A percentile compares a stretch with the other conserved stretches of the same genome.
phyloP scores from a whole-genome alignment of 2,888 invertebrate genomes.

The Ditylenchus weischeri region DNA sequence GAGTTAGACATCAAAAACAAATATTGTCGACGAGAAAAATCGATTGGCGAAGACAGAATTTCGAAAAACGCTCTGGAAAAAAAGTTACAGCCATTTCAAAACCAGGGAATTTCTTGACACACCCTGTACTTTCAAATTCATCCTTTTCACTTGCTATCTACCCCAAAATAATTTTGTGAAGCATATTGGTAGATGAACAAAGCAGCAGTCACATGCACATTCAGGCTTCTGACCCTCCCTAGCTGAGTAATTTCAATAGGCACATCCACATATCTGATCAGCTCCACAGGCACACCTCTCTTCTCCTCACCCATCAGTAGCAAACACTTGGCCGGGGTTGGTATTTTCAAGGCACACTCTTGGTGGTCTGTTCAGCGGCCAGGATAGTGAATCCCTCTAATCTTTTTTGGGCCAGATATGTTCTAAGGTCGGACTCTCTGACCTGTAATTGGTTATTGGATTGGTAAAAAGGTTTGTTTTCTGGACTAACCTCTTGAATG shows the following conservation, averaged over 20 bases:
- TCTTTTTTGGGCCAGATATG: constrained; percentile 70
- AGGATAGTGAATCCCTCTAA: constrained; percentile 73
- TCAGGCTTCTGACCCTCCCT: constrained; percentile 77
- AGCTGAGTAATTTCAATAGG: constrained; percentile 89
- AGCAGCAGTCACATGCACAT: constrained; percentile 91
- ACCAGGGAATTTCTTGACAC: no score
- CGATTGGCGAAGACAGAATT: no score
- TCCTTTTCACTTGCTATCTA: no score
- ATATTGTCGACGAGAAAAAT: no score
- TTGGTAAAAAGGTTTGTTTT: background rate
- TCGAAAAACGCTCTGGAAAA: no score
- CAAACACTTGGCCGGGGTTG: constrained; percentile 72
- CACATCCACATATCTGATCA: constrained; percentile 77
- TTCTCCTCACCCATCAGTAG: constrained; percentile 71
- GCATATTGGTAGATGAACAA: constrained; percentile 87
- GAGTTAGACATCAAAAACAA: no score
- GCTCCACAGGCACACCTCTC: constrained; percentile 80
- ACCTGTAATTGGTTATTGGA: constrained; percentile 13
- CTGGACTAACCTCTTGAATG: constrained; percentile 43
- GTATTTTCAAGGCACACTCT: constrained; percentile 73
- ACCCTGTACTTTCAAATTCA: no score
- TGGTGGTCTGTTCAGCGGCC: constrained; percentile 85
- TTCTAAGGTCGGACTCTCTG: constrained; percentile 67
- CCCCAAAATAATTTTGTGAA: constrained; percentile 64
- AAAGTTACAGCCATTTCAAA: no score